A percentile compares a stretch with the other conserved stretches of the same genome.
Evolutionary conservation across 2,888 invertebrate species (phyloP).

Genomic region (Rotaria sp.): DNA sequence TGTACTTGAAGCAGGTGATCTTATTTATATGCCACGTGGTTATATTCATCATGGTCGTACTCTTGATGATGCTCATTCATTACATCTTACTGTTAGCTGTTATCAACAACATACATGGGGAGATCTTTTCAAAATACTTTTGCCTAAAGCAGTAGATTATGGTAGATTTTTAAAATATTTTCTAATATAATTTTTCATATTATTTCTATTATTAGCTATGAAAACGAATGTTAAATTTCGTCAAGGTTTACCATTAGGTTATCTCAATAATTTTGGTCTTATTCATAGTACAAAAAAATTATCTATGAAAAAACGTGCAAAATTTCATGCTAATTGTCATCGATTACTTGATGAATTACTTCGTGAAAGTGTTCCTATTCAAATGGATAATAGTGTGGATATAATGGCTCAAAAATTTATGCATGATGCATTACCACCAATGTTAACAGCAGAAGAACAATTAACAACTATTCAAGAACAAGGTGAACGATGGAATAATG

Average conservation of each 20-base stretch:
- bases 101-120: slow-evolving; percentile 83
- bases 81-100: slow-evolving; percentile 85
- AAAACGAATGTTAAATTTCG: slow-evolving; percentile 67
- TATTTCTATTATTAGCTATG: slow-evolving; percentile 59
- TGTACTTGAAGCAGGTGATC: slow-evolving; percentile 73
- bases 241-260: slow-evolving; percentile 71
- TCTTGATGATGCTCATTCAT: slow-evolving; percentile 71
- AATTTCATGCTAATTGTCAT: slow-evolving; percentile 29
- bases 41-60: slow-evolving; percentile 65
- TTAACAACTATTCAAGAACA: slow-evolving; percentile 67
- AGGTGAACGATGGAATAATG: slow-evolving; percentile 65
- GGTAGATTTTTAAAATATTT: neutral
- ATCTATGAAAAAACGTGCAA: neutral
- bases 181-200: neutral
- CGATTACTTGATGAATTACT: slow-evolving; percentile 53
- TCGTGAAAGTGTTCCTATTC: slow-evolving; percentile 60
- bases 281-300: slow-evolving; percentile 49
- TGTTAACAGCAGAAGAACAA: slow-evolving; percentile 63
- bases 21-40: slow-evolving; percentile 80
- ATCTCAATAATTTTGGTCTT: slow-evolving; percentile 68
- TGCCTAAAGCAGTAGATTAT: slow-evolving; percentile 8
- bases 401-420: slow-evolving; percentile 75
- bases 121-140: slow-evolving; percentile 69
- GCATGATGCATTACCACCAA: slow-evolving; percentile 78
- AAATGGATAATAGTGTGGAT: slow-evolving; percentile 73